Percentiles rank a stretch among this genome's conserved stretches.
Evolutionary conservation across 2,888 invertebrate genomes (phyloP).

Genomic region (Sinotaia quadrata): DNA sequence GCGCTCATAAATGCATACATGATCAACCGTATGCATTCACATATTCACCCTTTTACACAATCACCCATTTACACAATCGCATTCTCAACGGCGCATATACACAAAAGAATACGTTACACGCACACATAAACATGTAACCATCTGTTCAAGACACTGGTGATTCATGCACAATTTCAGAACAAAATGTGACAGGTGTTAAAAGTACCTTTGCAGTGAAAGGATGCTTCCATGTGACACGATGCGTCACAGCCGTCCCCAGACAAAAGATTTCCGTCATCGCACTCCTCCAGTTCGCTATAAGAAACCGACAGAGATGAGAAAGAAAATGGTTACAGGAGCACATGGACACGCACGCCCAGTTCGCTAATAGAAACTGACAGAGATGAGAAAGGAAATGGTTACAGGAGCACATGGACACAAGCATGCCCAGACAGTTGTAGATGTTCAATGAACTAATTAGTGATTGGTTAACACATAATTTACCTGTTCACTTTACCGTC

Average conservation of each 20-base stretch:
- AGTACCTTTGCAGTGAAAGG: slow-evolving; percentile 60
- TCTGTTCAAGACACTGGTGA: too few species aligned
- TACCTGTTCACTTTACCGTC: slow-evolving; percentile 57
- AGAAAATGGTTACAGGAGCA: background rate
- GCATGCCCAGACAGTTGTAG: background rate
- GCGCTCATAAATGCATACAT: too few species aligned
- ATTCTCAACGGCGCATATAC: too few species aligned
- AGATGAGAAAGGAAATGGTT: background rate
- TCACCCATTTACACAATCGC: too few species aligned
- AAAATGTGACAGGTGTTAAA: background rate
- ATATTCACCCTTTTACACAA: too few species aligned
- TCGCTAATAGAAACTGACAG: background rate
- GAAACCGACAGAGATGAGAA: background rate
- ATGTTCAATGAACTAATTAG: too few species aligned
- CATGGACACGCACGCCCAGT: background rate
- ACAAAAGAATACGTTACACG: too few species aligned
- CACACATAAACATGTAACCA: too few species aligned
- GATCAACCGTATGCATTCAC: too few species aligned
- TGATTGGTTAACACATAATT: background rate
- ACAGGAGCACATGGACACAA: background rate
- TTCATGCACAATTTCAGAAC: too few species aligned
- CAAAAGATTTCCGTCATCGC: slow-evolving; percentile 63
- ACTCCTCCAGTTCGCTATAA: slow-evolving; percentile 44
- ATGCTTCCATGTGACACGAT: slow-evolving; percentile 53
- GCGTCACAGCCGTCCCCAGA: slow-evolving; percentile 62